These are phyloP conservation scores for Siniperca obscura DNA, from an alignment of 2,797 vertebrate species.

Conservation along the genomic window DNA sequence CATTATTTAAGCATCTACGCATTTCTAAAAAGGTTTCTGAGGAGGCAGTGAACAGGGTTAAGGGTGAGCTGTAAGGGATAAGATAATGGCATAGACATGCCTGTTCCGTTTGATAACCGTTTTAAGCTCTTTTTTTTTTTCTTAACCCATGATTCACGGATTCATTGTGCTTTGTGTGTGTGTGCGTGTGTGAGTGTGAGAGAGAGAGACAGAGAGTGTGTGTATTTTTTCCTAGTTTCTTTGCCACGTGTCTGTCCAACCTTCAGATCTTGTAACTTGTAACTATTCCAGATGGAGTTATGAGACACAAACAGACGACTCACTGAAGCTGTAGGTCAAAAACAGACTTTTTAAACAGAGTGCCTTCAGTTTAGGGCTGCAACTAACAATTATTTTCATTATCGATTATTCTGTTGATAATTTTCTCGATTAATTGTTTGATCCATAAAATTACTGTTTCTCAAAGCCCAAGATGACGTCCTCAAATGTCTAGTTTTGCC, in stretches of 20 bases:
- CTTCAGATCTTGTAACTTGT: slow-evolving; percentile 14
- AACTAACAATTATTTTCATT: too few relatives aligned
- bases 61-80: slow-evolving; percentile 72
- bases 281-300: slow-evolving; percentile 18
- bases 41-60: slow-evolving; percentile 69
- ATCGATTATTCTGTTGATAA: too few relatives aligned
- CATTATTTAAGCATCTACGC: slow-evolving; percentile 53
- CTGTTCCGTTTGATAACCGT: slow-evolving; percentile 64
- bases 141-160: slow-evolving; percentile 49
- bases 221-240: slow-evolving; percentile 10
- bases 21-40: slow-evolving; percentile 73
- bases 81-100: slow-evolving; percentile 72
- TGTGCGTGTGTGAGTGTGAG: slow-evolving; percentile 3
- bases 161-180: slow-evolving; percentile 35
- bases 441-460: too few relatives aligned
- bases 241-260: slow-evolving; percentile 19
- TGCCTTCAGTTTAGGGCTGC: not conserved
- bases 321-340: slow-evolving; percentile 2
- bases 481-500: too few relatives aligned
- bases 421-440: too few relatives aligned
- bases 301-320: not conserved
- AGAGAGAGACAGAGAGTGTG: not conserved
- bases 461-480: too few relatives aligned
- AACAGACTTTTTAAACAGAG: not conserved
- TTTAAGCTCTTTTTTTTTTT: slow-evolving; percentile 48